phyloP scores from a whole-genome alignment of 2,888 invertebrate species.

The Temnothorax unifasciatus region DNA sequence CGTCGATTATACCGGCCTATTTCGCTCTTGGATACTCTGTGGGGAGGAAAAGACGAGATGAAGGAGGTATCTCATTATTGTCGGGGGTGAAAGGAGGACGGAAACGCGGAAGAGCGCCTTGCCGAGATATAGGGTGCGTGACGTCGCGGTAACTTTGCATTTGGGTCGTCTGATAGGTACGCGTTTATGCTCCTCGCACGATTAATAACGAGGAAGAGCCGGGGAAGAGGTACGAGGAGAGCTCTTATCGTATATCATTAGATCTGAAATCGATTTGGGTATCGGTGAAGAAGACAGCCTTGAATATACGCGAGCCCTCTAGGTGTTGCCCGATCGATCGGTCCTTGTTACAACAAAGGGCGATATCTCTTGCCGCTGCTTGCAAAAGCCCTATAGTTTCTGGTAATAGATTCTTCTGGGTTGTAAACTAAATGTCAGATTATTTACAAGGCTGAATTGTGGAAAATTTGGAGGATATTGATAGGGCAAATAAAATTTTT shows the following conservation, averaged over 20 bases:
- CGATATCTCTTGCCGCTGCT: constrained; percentile 14
- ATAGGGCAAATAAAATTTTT: background rate
- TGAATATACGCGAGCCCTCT: background rate
- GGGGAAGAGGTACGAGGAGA: constrained; percentile 24
- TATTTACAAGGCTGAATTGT: background rate
- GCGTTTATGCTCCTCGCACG: constrained; percentile 48
- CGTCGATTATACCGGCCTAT: constrained; percentile 54
- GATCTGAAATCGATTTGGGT: constrained; percentile 55
- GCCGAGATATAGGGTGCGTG: constrained; percentile 44
- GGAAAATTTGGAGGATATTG: background rate
- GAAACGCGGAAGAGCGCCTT: constrained; percentile 39
- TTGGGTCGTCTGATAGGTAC: constrained; percentile 49
- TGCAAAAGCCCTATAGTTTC: constrained; percentile 14
- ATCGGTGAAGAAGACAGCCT: constrained; percentile 30
- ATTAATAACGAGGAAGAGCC: constrained; percentile 48
- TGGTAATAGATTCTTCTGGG: background rate
- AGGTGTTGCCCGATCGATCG: constrained; percentile 23
- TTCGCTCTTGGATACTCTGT: constrained; percentile 38
- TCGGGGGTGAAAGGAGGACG: background rate
- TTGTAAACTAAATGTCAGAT: constrained; percentile 11
- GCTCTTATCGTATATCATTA: constrained; percentile 54
- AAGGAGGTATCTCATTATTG: constrained; percentile 47
- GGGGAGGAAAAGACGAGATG: constrained; percentile 24
- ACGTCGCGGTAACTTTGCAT: constrained; percentile 52
- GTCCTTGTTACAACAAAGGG: constrained; percentile 30